These are phyloP conservation scores for Pygocentrus nattereri DNA, from an alignment of 2,797 vertebrate genomes.

Conservation along the genomic window DNA sequence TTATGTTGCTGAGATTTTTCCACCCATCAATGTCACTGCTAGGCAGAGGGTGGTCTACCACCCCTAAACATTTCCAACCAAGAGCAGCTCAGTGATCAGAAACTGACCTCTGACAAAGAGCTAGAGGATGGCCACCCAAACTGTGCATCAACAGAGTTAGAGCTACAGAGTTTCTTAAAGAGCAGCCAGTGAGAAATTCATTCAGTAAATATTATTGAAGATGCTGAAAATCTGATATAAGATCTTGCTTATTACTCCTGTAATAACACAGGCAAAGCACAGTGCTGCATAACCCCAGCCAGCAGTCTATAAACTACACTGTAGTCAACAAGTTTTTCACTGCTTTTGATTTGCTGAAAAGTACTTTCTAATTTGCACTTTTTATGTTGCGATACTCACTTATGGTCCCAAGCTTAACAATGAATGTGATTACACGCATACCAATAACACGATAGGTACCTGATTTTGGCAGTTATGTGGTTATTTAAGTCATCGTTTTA, in stretches of 20 bases:
- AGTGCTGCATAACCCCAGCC: background rate
- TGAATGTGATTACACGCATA: too few relatives aligned
- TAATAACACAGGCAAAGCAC: slow-evolving; percentile 38
- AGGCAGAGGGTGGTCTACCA: too few relatives aligned
- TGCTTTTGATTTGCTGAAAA: background rate
- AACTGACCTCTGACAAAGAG: background rate
- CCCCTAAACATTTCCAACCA: background rate
- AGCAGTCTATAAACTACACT: background rate
- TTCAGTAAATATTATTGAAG: background rate
- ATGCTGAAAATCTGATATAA: background rate
- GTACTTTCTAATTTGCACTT: too few relatives aligned
- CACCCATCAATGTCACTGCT: too few relatives aligned
- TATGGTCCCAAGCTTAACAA: too few relatives aligned
- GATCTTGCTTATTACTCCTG: background rate
- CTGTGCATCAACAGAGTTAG: background rate
- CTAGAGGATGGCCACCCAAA: background rate
- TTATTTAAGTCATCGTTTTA: too few relatives aligned
- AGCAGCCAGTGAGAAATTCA: background rate
- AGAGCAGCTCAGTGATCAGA: background rate
- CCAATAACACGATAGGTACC: too few relatives aligned
- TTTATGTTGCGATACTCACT: too few relatives aligned
- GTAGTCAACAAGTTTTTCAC: background rate
- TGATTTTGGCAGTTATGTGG: too few relatives aligned
- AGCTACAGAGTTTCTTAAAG: background rate
- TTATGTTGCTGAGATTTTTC: too few relatives aligned